Evolutionary conservation across 2,797 vertebrate genomes (phyloP).

Genomic region (Florisuga fusca): DNA sequence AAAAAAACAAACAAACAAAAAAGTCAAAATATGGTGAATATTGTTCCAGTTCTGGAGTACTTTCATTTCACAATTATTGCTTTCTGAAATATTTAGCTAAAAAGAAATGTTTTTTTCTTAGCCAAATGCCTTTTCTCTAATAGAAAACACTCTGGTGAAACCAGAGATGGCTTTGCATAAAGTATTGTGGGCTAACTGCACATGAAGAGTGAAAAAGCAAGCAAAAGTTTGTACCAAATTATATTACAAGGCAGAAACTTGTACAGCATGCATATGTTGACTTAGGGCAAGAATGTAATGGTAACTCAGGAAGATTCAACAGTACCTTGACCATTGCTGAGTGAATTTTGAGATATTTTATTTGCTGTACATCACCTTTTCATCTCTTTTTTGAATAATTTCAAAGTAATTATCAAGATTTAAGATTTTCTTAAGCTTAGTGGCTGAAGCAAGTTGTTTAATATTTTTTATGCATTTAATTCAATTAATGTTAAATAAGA

Average conservation of each 20-base stretch:
- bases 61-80: constrained; percentile 21
- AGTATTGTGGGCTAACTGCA: not conserved
- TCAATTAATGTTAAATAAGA: not conserved
- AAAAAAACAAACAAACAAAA: not conserved
- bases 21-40: not conserved
- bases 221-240: not conserved
- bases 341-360: not conserved
- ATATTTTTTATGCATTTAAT: not conserved
- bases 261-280: not conserved
- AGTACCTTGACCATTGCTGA: not conserved
- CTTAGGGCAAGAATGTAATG: not conserved
- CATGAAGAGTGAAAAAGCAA: not conserved
- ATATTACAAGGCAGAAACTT: constrained; percentile 21
- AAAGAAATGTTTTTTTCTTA: constrained; percentile 25
- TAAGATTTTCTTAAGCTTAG: not conserved
- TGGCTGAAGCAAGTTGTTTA: not conserved
- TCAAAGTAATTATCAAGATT: not conserved
- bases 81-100: constrained; percentile 37
- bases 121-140: constrained; percentile 33
- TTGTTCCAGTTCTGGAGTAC: not conserved
- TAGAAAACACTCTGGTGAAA: not conserved
- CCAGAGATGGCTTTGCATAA: not conserved
- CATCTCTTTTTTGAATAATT: not conserved
- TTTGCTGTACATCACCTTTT: not conserved
- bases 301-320: not conserved